These are phyloP conservation scores for Ceuthmochares aereus DNA, from an alignment of 2,113 vertebrate genomes.

Conservation along the genomic window DNA sequence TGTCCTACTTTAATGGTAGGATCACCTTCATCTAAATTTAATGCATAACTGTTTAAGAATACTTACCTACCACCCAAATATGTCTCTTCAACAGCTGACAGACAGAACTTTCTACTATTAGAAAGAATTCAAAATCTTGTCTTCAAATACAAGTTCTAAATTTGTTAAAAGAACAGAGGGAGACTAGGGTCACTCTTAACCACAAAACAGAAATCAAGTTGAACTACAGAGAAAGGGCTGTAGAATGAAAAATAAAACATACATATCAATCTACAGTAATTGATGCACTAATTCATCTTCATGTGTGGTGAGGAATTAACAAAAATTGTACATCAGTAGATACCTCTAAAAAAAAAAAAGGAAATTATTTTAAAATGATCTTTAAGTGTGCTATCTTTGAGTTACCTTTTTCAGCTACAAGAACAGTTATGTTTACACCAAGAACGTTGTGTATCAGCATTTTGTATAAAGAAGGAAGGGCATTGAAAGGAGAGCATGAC, in stretches of 20 bases:
- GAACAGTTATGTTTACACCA: neutral
- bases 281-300: neutral
- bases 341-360: neutral
- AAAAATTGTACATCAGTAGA: neutral
- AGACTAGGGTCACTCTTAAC: neutral
- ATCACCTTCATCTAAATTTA: neutral
- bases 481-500: neutral
- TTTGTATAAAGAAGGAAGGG: neutral
- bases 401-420: neutral
- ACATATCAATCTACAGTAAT: neutral
- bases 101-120: neutral
- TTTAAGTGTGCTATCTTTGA: fast-evolving
- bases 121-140: neutral
- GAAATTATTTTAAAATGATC: neutral
- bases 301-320: fast-evolving
- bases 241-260: neutral
- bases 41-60: neutral
- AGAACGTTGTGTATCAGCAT: fast-evolving
- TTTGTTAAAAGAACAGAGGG: neutral
- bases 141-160: neutral
- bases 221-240: neutral
- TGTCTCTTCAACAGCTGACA: neutral
- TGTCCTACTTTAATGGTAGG: neutral
- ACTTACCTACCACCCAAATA: neutral
- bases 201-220: neutral